phyloP scores from a whole-genome alignment of 1,140 invertebrate genomes.

The Argopecten irradians region DNA sequence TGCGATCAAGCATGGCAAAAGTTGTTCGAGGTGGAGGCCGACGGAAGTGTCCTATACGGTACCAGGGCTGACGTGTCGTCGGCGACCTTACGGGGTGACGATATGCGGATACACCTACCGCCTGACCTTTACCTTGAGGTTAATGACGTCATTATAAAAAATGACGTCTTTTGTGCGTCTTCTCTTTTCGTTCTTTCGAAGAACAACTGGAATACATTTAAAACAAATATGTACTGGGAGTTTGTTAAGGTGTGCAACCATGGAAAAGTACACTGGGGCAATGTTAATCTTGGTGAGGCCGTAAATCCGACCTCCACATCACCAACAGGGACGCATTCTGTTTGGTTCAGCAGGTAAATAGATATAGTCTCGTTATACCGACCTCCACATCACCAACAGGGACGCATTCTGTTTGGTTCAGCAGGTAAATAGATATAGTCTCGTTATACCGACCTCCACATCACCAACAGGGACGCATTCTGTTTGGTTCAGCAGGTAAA shows the following conservation, averaged over 20 bases:
- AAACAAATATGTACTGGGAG: not conserved
- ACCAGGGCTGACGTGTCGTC: not conserved
- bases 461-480: no score
- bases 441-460: no score
- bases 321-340: not conserved
- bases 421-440: no score
- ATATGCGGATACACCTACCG: not conserved
- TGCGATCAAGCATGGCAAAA: not conserved
- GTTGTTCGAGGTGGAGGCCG: not conserved
- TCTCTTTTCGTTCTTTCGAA: not conserved
- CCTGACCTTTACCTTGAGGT: not conserved
- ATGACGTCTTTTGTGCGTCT: not conserved
- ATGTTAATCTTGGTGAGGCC: not conserved
- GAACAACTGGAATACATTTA: not conserved
- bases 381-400: no score
- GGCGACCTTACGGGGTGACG: not conserved
- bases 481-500: no score
- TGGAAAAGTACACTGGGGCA: not conserved
- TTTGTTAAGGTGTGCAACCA: not conserved
- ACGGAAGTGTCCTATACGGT: not conserved
- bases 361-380: no score
- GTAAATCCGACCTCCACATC: not conserved
- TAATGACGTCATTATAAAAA: not conserved
- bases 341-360: not conserved
- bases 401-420: no score